These are phyloP conservation scores for Pomacea canaliculata DNA, from an alignment of 2,888 invertebrate genomes.

Conservation along the genomic window DNA sequence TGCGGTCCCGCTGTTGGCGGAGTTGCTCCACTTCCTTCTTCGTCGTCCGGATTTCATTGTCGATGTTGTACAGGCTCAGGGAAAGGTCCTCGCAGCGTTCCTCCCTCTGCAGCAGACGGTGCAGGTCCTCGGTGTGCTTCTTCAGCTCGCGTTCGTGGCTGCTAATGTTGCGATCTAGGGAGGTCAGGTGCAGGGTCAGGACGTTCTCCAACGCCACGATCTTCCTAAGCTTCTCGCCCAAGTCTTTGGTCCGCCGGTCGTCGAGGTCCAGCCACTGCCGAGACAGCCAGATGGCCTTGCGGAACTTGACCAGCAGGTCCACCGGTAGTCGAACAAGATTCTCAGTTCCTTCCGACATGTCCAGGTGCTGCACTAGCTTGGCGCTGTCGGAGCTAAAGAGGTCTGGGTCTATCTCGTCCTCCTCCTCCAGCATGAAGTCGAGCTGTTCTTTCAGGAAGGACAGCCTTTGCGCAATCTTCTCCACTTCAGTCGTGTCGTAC, in stretches of 20 bases:
- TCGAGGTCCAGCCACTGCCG: conserved; percentile 54
- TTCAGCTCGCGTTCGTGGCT: conserved; percentile 49
- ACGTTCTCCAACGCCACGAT: conserved; percentile 43
- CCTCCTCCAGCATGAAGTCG: conserved; percentile 52
- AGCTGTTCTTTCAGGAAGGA: conserved; percentile 51
- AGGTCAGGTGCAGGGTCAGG: conserved; percentile 43
- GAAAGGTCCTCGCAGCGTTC: conserved; percentile 47
- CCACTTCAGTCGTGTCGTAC: conserved; percentile 56
- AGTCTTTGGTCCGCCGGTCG: conserved; percentile 52
- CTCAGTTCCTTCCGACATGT: conserved; percentile 46
- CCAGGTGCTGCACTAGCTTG: conserved; percentile 43
- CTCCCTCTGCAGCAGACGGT: conserved; percentile 50
- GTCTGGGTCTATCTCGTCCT: conserved; percentile 46
- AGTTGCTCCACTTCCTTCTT: conserved; percentile 37
- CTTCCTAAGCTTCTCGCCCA: conserved; percentile 50
- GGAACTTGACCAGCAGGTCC: conserved; percentile 57
- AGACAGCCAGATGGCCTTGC: conserved; percentile 54
- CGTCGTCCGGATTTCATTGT: conserved; percentile 36
- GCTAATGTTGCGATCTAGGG: conserved; percentile 46
- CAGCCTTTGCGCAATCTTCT: conserved; percentile 50
- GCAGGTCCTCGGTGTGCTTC: conserved; percentile 45
- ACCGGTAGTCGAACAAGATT: conserved; percentile 50
- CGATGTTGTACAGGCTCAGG: conserved; percentile 45
- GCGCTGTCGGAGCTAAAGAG: conserved; percentile 55
- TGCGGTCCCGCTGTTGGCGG: conserved; percentile 42